phyloP scores from a whole-genome alignment of 2,888 invertebrate genomes.

The Pecten maximus region DNA sequence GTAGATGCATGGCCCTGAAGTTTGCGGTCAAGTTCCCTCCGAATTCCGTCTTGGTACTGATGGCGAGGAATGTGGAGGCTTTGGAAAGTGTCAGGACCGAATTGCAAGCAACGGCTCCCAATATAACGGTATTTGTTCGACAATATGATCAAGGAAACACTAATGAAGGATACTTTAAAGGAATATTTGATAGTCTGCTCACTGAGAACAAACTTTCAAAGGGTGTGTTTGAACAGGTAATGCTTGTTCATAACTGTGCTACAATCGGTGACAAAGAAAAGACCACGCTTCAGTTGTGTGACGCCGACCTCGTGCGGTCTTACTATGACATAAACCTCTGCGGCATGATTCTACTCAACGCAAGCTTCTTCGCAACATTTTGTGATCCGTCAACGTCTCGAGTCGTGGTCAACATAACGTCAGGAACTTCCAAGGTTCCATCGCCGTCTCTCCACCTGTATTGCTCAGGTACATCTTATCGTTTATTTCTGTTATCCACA shows the following conservation, averaged over 20 bases:
- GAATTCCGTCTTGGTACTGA: not conserved
- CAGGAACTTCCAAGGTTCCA: not conserved
- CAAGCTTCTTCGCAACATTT: not conserved
- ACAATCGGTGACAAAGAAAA: not conserved
- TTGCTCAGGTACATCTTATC: not conserved
- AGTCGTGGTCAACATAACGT: not conserved
- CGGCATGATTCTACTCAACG: not conserved
- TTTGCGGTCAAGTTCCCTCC: not conserved
- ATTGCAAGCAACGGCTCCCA: not conserved
- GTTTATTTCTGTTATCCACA: no score
- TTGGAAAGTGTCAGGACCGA: not conserved
- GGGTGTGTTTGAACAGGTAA: not conserved
- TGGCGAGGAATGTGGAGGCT: not conserved
- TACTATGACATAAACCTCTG: not conserved
- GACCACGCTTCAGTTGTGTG: not conserved
- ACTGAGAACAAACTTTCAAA: not conserved
- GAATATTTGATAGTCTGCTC: not conserved
- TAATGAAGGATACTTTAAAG: not conserved
- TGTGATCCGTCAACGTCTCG: not conserved
- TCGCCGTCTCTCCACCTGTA: not conserved
- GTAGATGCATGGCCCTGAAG: not conserved
- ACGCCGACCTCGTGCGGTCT: not conserved
- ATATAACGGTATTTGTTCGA: not conserved
- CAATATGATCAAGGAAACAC: not conserved
- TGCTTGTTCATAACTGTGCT: not conserved